Evolutionary conservation across 2,113 vertebrate species (phyloP).

Genomic region (Piaya cayana): DNA sequence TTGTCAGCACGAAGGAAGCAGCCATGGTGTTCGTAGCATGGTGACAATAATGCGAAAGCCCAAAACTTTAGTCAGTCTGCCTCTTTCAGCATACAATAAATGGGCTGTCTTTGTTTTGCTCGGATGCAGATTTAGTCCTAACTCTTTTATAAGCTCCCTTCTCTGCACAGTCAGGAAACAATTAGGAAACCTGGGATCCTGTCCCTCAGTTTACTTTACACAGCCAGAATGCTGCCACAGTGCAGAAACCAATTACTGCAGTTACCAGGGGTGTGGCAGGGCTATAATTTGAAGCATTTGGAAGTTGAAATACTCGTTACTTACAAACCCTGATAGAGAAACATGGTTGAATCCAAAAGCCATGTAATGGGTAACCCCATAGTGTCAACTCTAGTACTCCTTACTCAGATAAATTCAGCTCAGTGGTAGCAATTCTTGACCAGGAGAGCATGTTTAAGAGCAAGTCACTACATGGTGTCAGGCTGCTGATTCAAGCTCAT

Average conservation of each 20-base stretch:
- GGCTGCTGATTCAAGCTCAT: not conserved
- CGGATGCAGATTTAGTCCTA: conserved; percentile 37
- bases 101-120: conserved; percentile 22
- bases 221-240: not conserved
- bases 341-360: not conserved
- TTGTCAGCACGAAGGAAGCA: conserved; percentile 37
- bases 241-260: not conserved
- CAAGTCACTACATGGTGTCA: not conserved
- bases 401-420: not conserved
- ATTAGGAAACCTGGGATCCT: conserved; percentile 16
- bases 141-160: not conserved
- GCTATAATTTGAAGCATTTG: not conserved
- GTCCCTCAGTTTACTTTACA: not conserved
- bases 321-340: not conserved
- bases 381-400: not conserved
- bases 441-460: not conserved
- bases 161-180: conserved; percentile 1
- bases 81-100: conserved; percentile 39
- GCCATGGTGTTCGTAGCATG: conserved; percentile 31
- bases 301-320: not conserved
- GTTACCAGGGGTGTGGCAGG: not conserved
- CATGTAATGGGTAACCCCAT: fast-evolving
- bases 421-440: not conserved
- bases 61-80: conserved; percentile 31
- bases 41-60: conserved; percentile 44